A percentile compares a stretch with the other conserved stretches of the same genome.
These are phyloP conservation scores for Brachionus plicatilis DNA, from an alignment of 1,140 invertebrate species.

Conservation along the genomic window DNA sequence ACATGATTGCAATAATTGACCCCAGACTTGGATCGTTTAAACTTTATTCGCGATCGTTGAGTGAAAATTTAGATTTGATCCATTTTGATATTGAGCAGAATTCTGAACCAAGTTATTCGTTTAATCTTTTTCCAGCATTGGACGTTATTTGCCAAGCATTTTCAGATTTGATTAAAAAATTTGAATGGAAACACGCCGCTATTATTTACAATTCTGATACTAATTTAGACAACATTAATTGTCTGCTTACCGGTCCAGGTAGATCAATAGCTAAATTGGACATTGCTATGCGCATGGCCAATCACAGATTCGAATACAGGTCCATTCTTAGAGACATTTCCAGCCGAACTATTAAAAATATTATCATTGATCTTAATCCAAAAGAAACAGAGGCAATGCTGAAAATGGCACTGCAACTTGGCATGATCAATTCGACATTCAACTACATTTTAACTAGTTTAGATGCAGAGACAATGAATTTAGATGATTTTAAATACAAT, in stretches of 20 bases:
- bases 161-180: constrained; percentile 33
- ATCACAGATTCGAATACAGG: background rate
- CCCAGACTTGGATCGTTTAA: background rate
- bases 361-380: constrained; percentile 48
- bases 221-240: constrained; percentile 30
- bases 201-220: constrained; percentile 30
- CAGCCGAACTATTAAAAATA: constrained; percentile 42
- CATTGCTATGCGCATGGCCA: constrained; percentile 25
- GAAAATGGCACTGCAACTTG: constrained; percentile 54
- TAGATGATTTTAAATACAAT: constrained; percentile 53
- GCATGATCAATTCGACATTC: constrained; percentile 54
- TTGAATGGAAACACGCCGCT: constrained; percentile 30
- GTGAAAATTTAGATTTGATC: constrained; percentile 29
- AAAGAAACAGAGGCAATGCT: constrained; percentile 47
- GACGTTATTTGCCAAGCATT: constrained; percentile 25
- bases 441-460: constrained; percentile 52
- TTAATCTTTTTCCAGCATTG: constrained; percentile 26
- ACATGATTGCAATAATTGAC: constrained; percentile 15
- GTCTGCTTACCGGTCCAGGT: background rate
- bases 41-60: background rate
- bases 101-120: constrained; percentile 3
- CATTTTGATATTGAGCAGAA: constrained; percentile 33
- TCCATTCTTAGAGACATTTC: constrained; percentile 6
- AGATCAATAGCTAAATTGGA: constrained; percentile 15
- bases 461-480: constrained; percentile 51